Evolutionary conservation across 2,113 vertebrate genomes (phyloP), one percentile per base, ranked within the genome.

Genomic region (Felis catus): DNA sequence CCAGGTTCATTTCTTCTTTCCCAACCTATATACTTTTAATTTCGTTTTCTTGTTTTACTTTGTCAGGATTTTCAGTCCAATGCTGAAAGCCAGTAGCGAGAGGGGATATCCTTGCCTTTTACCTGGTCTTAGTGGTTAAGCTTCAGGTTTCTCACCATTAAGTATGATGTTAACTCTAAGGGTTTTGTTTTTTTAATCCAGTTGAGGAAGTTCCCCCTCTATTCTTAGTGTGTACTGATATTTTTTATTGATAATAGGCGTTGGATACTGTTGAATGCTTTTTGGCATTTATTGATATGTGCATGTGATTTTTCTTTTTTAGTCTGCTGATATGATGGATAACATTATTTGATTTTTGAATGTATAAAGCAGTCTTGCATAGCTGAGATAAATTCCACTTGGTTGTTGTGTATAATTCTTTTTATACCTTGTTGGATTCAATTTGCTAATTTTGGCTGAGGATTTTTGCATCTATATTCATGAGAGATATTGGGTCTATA

Each of bases 301-400:
- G n/a, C 51, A 82, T 71, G 66, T 71, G 27, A 70, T 33, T 92
- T 92, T 92, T 53, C 36, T 58, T 25, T 39, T 92, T 82, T 33
- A 21, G 27, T 92, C 19, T 45, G 13, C 16, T 82, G 51, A 7
- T 71, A 10, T 61, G 51, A 82, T 61, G 45, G 87, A 76, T 82
- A 82, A 82, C 48, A 58, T 71, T 82, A 71, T 92, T 82, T 92
- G 73, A 90, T 65, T 79, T 89, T 79, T 36, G 31, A 90, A 90
- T 90, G 58, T 51, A n/a, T 79, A 55, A 90, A 78, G 73, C 73
- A 78, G 58, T 39, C 73, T 79, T 79, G 88, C 73, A 63, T 78
- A 65, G 31, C 55, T 76, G 45, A 61, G 41, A 79, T 79, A 90
- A 65, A 78, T 65, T 90, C 41, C 73, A 90, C 41, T 79, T 78